These are phyloP conservation scores for Papilio gigon DNA, from an alignment of 2,888 invertebrate genomes.

Conservation along the genomic window DNA sequence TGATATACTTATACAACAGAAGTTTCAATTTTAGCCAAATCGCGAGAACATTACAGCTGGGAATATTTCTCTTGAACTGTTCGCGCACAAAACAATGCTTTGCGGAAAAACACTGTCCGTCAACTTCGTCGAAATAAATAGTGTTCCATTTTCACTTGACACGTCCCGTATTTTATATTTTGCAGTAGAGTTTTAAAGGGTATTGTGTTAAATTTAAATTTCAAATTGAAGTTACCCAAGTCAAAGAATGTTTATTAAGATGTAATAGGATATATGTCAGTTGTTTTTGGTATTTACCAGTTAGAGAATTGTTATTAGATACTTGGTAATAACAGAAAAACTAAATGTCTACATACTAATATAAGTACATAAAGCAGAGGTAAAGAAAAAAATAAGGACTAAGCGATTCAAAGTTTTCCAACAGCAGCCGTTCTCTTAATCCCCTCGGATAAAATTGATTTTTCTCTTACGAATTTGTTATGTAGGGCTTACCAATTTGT, in stretches of 20 bases:
- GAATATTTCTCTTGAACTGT: conserved; percentile 20
- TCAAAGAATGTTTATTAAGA: neutral
- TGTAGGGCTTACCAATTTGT: conserved; percentile 15
- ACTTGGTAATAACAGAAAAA: neutral
- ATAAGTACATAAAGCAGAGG: neutral
- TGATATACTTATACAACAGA: conserved; percentile 12
- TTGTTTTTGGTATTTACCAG: neutral
- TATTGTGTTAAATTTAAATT: conserved; percentile 11
- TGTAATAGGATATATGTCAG: neutral
- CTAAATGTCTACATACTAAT: neutral
- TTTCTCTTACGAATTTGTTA: neutral
- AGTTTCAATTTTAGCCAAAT: conserved; percentile 21
- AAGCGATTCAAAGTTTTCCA: neutral
- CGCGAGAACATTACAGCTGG: conserved; percentile 16
- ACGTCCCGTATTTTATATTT: conserved; percentile 20
- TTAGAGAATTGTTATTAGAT: neutral
- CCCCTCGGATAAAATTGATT: conserved; percentile 12
- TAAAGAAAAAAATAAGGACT: neutral
- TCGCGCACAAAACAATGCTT: conserved; percentile 21
- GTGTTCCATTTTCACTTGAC: conserved; percentile 31
- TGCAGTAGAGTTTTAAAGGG: conserved; percentile 4
- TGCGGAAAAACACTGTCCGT: conserved; percentile 33
- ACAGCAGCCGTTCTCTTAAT: neutral
- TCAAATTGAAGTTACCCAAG: neutral
- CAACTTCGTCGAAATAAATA: conserved; percentile 30